Conservation (phyloP, 2,888 invertebrate genomes). For the Epistrophella euchroma region DNA sequence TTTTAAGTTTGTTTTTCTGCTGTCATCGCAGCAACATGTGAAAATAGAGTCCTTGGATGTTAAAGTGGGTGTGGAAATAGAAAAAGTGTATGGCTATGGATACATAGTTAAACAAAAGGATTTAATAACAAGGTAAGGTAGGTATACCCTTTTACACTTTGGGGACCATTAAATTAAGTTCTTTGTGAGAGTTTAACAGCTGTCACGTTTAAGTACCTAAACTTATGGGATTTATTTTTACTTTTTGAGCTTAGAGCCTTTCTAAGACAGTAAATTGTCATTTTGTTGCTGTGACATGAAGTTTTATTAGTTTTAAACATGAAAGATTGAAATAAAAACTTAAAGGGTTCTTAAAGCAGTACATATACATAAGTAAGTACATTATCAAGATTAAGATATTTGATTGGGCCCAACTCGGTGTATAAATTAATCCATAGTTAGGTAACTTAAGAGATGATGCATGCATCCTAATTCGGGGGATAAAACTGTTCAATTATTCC, state of each 20-base stretch:
- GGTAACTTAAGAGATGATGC: no score
- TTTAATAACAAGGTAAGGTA: constrained; percentile 27
- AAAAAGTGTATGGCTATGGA: background rate
- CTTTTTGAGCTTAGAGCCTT: constrained; percentile 30
- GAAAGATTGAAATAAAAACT: constrained; percentile 1
- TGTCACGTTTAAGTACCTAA: constrained; percentile 30
- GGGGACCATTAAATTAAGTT: constrained; percentile 44
- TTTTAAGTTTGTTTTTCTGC: constrained; percentile 61
- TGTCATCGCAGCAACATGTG: constrained; percentile 71
- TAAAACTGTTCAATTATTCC: no score
- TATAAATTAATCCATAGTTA: no score
- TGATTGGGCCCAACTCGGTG: no score
- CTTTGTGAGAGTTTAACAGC: constrained; percentile 37
- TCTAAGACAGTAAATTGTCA: constrained; percentile 18
- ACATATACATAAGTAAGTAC: no score
- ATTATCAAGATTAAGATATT: no score
- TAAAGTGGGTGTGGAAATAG: constrained; percentile 18
- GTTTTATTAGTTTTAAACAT: constrained; percentile 26
- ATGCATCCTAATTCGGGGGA: no score
- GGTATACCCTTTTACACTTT: constrained; percentile 35
- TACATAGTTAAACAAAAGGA: constrained; percentile 39
- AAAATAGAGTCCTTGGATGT: constrained; percentile 16
- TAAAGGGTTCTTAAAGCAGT: background rate
- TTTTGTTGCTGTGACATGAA: background rate
- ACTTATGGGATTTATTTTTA: constrained; percentile 42